These are phyloP conservation scores for Falco rusticolus DNA, from an alignment of 2,797 vertebrate species.

Conservation along the genomic window DNA sequence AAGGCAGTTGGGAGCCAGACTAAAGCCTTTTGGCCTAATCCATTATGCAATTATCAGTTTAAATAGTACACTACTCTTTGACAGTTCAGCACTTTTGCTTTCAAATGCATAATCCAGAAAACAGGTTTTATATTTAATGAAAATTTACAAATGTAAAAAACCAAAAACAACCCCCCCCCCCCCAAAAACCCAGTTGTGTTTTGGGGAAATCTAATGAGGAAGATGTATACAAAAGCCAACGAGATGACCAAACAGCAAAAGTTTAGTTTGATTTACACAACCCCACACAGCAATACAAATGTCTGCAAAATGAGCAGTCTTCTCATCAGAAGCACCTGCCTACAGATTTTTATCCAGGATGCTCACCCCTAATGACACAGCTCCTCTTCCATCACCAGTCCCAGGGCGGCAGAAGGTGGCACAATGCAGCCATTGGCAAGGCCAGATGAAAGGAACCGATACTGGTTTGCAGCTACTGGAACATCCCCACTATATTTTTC, in stretches of 20 bases:
- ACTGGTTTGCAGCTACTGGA: neutral
- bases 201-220: neutral
- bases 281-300: rapidly evolving
- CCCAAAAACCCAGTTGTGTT: neutral
- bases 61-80: neutral
- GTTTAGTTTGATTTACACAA: neutral
- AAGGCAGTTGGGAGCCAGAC: neutral
- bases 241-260: neutral
- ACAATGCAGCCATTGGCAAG: rapidly evolving
- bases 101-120: neutral
- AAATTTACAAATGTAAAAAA: neutral
- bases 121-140: neutral
- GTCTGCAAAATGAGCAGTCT: neutral
- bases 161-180: neutral
- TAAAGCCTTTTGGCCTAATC: neutral
- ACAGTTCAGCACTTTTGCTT: neutral
- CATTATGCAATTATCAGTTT: neutral
- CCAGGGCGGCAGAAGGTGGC: neutral
- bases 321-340: neutral
- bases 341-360: neutral
- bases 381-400: neutral
- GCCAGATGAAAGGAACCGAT: rapidly evolving
- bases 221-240: neutral
- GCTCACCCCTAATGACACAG: neutral
- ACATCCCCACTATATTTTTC: neutral